Percentiles rank a stretch among this genome's conserved stretches.
Evolutionary conservation across 2,888 invertebrate species (phyloP).

Genomic region (Harpalus rufipes): DNA sequence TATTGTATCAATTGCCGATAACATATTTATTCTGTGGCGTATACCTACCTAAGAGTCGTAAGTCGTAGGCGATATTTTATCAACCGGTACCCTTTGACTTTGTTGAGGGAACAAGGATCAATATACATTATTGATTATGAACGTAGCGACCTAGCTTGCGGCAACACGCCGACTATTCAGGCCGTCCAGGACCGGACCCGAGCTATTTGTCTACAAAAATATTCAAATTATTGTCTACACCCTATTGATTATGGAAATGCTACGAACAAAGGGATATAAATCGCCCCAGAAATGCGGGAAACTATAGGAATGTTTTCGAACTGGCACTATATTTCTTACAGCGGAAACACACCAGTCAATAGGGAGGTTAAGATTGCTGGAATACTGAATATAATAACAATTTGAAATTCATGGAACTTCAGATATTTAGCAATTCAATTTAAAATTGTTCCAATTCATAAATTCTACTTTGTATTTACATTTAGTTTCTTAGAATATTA

Average conservation of each 20-base stretch:
- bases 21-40: constrained; percentile 50
- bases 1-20: constrained; percentile 6
- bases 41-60: not conserved
- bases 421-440: constrained; percentile 3
- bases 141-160: constrained; percentile 50
- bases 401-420: not conserved
- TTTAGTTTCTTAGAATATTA: not conserved
- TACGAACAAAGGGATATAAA: constrained; percentile 3
- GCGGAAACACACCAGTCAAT: not conserved
- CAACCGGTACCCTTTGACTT: constrained; percentile 62
- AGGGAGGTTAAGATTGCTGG: constrained; percentile 4
- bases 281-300: not conserved
- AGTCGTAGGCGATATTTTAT: constrained; percentile 58
- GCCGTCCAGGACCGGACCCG: constrained; percentile 15
- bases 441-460: constrained; percentile 4
- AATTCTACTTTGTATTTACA: not conserved
- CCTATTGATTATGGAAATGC: constrained; percentile 37
- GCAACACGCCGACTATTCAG: constrained; percentile 44
- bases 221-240: constrained; percentile 41
- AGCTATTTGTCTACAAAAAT: constrained; percentile 37
- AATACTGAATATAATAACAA: constrained; percentile 3
- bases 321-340: not conserved
- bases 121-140: constrained; percentile 66
- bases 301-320: constrained; percentile 20
- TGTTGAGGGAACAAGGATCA: constrained; percentile 55